These are phyloP conservation scores for Camelus bactrianus DNA, from an alignment of 2,113 vertebrate species.

Conservation along the genomic window DNA sequence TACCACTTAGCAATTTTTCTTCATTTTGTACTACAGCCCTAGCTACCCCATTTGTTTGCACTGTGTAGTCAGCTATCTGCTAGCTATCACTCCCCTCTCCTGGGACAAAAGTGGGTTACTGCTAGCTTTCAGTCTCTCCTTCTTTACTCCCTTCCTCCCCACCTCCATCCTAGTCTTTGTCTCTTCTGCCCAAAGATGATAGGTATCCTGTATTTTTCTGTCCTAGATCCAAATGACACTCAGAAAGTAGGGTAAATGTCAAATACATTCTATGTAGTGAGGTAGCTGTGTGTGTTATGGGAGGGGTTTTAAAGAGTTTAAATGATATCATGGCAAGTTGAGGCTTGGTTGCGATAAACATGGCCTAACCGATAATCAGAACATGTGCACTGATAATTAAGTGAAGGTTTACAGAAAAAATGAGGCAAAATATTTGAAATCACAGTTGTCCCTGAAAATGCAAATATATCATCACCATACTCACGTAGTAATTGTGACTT, in stretches of 20 bases:
- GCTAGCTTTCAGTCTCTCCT: background rate
- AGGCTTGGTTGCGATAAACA: background rate
- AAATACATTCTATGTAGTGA: background rate
- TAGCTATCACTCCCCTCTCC: constrained; percentile 50
- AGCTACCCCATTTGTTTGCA: background rate
- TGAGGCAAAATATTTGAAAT: constrained; percentile 1
- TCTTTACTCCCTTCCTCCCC: background rate
- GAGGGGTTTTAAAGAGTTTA: background rate
- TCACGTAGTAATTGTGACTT: background rate
- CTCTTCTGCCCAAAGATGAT: background rate
- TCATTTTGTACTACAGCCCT: background rate
- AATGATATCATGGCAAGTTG: background rate
- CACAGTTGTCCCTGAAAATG: background rate
- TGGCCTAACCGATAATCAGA: constrained; percentile 36
- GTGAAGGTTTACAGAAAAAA: constrained; percentile 1
- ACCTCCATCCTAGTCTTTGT: background rate
- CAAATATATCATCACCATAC: background rate
- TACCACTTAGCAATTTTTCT: background rate
- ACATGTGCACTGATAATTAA: background rate
- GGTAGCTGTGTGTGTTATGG: background rate
- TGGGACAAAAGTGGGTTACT: background rate
- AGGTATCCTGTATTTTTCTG: background rate
- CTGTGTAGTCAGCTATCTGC: background rate
- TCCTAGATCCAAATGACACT: background rate
- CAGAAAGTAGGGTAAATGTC: background rate